Evolutionary conservation across 2,113 vertebrate genomes (phyloP), one percentile per base, ranked within the genome.

Genomic region (Elachura formosa): DNA sequence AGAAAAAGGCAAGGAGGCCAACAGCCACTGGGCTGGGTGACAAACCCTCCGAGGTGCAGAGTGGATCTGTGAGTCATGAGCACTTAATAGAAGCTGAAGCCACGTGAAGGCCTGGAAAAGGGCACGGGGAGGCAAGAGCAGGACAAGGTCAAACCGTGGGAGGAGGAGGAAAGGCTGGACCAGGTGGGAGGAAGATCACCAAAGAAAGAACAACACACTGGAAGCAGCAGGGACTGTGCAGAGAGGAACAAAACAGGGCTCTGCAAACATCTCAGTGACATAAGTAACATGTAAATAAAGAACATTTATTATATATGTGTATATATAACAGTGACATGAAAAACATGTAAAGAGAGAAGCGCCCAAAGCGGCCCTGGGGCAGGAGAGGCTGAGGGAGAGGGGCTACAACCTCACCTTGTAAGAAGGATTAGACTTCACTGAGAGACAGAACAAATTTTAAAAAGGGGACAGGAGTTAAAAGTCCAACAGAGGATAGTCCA

Each of bases 61-160:
- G 58, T 24, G 61, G 43, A 63, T 36, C 89, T 23, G 31, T 85
- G 89, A 96, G 61, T 94, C 96, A 96, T 3, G 77, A 34, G 80
- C 89, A 89, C 59, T 15, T 22, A 34, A 51, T 0, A 71, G 73
- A 67, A 52, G 76, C 0, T 36, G 72, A 62, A 94, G 61, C 68
- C 93, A 51, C 17, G 69, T 15, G 72, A 90, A 88, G 0, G 9
- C 54, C 76, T 81, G 89, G 75, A 93, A 94, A 34, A 88, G 72
- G 63, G 92, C 75, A 76, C 0, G 1, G 84, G 66, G 80, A 90
- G 40, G 63, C 38, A 49, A 77, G 80, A 67, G 46, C 73, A 59
- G 26, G 75, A 15, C 90, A 90, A 96, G 92, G 94, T 69, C 90
- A 92, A 6, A 58, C 6, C 12, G 5, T 12, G 19, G 78, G 88